A percentile compares a stretch with the other conserved stretches of the same genome.
phyloP scores from a whole-genome alignment of 2,888 invertebrate genomes.

The Alcis repandata region DNA sequence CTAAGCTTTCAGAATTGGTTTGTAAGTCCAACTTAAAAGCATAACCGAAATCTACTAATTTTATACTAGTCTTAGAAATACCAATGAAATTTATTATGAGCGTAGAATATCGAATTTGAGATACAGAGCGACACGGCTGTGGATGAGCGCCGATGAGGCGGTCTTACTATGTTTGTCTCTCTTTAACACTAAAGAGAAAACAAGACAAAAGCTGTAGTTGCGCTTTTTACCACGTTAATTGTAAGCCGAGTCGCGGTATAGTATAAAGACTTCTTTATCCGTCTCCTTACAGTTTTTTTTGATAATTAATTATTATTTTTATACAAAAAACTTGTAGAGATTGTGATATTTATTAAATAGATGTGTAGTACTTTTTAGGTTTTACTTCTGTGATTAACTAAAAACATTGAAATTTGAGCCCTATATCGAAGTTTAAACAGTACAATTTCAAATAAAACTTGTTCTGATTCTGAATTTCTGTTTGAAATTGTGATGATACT shows the following conservation, averaged over 20 bases:
- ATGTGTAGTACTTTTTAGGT: not conserved
- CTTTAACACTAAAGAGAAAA: not conserved
- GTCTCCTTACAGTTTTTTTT: not conserved
- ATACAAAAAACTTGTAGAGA: not conserved
- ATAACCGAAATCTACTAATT: not conserved
- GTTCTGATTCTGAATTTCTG: no score
- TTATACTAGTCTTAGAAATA: slow-evolving; percentile 26
- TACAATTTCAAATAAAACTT: not conserved
- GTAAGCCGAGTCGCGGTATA: not conserved
- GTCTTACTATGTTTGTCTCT: not conserved
- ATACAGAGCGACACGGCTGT: not conserved
- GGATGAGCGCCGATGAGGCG: not conserved
- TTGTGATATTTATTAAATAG: slow-evolving; percentile 5
- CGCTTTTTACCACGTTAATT: not conserved
- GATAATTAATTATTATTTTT: slow-evolving; percentile 6
- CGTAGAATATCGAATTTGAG: slow-evolving; percentile 5
- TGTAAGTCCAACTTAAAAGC: not conserved
- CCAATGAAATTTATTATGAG: slow-evolving; percentile 24
- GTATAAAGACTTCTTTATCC: slow-evolving; percentile 8
- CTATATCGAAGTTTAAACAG: not conserved
- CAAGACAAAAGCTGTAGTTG: not conserved
- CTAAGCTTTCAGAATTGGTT: no score
- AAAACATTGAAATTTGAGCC: not conserved
- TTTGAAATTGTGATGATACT: no score
- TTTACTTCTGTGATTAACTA: not conserved